Evolutionary conservation across 2,797 vertebrate genomes (phyloP), one percentile per base, ranked within the genome.

Genomic region (Thalassophryne amazonica): DNA sequence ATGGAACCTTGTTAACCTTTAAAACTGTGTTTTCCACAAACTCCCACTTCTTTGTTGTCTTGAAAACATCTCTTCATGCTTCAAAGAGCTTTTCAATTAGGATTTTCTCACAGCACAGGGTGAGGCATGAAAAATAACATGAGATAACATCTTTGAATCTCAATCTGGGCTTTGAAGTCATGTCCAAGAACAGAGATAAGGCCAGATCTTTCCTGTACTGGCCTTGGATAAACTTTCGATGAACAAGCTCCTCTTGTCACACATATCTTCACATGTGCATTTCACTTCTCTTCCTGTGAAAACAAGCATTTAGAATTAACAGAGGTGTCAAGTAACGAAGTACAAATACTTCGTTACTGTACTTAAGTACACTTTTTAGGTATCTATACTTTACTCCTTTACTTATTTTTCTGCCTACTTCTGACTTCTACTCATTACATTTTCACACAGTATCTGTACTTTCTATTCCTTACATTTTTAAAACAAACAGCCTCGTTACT

Each of bases 261-360:
- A 23, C 12, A 13, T 31, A 15, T 7, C 21, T 46, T 39, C 49
- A 21, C 51, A 37, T 47, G 33, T 16, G 17, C n/a, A 36, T 72
- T 53, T 71, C 16, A 12, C 8, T 49, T 48, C 28, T 39, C 27
- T 22, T 67, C 36, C 58, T 15, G 34, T 49, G 47, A 28, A 62
- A 70, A 59, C 28, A 55, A 43, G 43, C 60, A 71, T 61, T 70
- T 31, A 49, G 34, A 67, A 30, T 73, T 50, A 30, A n/a, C n/a
- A n/a, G n/a, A n/a, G n/a, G n/a, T n/a, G n/a, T n/a, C n/a, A n/a
- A n/a, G n/a, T n/a, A n/a, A n/a, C n/a, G n/a, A n/a, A n/a, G n/a
- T n/a, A n/a, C n/a, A n/a, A n/a, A n/a, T n/a, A n/a, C n/a, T n/a
- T n/a, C n/a, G n/a, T n/a, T n/a, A n/a, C n/a, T n/a, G n/a, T n/a